A percentile compares a stretch with the other conserved stretches of the same genome.
These are phyloP conservation scores for Oxyteleia sp. DNA, from an alignment of 2,888 invertebrate genomes.

Conservation along the genomic window DNA sequence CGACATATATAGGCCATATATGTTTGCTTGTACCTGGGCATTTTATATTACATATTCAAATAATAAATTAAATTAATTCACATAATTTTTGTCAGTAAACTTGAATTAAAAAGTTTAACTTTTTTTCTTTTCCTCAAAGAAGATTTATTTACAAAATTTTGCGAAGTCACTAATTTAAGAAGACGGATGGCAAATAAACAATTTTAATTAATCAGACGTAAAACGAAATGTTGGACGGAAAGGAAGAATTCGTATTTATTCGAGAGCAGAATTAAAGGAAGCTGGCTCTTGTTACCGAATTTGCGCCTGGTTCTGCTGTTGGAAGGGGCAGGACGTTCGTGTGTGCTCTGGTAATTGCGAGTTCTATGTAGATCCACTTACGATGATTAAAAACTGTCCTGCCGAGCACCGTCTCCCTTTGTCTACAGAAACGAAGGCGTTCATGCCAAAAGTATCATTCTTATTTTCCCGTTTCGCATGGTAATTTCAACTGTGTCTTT, in stretches of 20 bases:
- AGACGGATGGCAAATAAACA: conserved; percentile 13
- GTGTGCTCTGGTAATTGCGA: conserved; percentile 86
- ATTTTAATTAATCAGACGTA: conserved; percentile 37
- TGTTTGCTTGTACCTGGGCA: no score
- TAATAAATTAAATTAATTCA: no score
- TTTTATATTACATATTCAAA: no score
- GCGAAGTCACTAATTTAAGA: background rate
- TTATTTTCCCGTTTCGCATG: conserved; percentile 60
- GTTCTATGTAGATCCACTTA: conserved; percentile 88
- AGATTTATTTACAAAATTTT: background rate
- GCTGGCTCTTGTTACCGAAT: conserved; percentile 61
- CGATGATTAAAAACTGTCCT: conserved; percentile 88
- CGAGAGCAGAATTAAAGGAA: conserved; percentile 61
- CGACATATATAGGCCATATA: no score
- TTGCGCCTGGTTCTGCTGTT: conserved; percentile 43
- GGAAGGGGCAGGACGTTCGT: conserved; percentile 84
- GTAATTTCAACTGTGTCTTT: conserved; percentile 45
- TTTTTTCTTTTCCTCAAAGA: no score
- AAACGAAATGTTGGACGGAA: conserved; percentile 13
- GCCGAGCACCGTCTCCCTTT: conserved; percentile 80
- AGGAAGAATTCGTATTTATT: conserved; percentile 50
- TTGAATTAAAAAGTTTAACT: no score
- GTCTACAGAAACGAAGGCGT: conserved; percentile 53
- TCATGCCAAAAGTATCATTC: conserved; percentile 63
- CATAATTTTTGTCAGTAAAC: no score